Evolutionary conservation across 2,113 vertebrate species (phyloP).

Genomic region (Maccullochella peelii): DNA sequence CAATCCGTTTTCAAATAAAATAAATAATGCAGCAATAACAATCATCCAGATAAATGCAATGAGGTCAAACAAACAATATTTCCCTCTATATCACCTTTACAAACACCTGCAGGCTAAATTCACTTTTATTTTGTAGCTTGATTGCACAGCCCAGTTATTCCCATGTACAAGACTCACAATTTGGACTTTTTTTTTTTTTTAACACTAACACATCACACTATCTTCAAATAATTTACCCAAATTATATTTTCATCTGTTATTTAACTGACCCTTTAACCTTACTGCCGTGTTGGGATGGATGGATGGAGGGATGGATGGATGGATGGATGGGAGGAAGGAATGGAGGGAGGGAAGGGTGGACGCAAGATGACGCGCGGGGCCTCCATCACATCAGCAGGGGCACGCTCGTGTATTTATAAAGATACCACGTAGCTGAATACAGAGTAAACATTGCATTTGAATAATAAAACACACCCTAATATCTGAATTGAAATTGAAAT

Average conservation of each 20-base stretch:
- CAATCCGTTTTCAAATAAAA: not conserved
- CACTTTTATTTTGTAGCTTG: no score
- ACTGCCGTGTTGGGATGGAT: not conserved
- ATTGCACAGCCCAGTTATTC: not conserved
- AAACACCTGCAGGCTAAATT: not conserved
- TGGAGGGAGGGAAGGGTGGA: conserved; percentile 16
- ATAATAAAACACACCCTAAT: not conserved
- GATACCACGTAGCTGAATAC: not conserved
- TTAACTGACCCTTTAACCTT: conserved; percentile 10
- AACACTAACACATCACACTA: not conserved
- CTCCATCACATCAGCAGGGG: conserved; percentile 46
- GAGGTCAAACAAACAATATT: not conserved
- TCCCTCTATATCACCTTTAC: no score
- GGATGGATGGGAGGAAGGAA: not conserved
- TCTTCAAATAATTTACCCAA: not conserved
- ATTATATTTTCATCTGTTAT: not conserved
- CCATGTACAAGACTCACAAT: not conserved
- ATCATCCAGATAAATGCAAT: not conserved
- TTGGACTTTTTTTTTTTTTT: not conserved
- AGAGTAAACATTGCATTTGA: not conserved
- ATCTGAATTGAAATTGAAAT: rapidly evolving
- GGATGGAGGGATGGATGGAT: conserved; percentile 4
- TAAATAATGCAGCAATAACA: not conserved
- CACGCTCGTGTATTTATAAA: not conserved
- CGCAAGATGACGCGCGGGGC: conserved; percentile 48